Percentiles rank a stretch among this genome's conserved stretches.
Conservation (phyloP, 2,888 invertebrate species). For the Scaptomyza tumidula region DNA sequence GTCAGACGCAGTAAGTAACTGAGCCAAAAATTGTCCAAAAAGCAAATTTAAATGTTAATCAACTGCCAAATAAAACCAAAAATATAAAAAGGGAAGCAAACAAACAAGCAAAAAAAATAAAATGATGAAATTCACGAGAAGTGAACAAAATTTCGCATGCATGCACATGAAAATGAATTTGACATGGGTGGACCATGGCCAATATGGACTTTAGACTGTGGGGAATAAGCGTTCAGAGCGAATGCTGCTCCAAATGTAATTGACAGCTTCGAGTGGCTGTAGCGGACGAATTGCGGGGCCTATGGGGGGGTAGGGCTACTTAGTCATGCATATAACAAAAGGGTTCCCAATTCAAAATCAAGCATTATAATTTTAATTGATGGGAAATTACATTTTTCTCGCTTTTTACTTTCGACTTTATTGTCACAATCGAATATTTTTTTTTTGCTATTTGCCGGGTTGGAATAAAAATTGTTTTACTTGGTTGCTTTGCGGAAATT, state of each 20-base stretch:
- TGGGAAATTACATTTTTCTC: slow-evolving; percentile 21
- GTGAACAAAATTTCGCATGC: slow-evolving; percentile 69
- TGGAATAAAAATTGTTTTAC: slow-evolving; percentile 47
- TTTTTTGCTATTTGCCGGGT: background rate
- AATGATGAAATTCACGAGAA: slow-evolving; percentile 44
- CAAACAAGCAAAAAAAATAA: slow-evolving; percentile 2
- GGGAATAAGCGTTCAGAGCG: slow-evolving; percentile 12
- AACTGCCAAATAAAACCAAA: slow-evolving; percentile 56
- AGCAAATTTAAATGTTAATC: slow-evolving; percentile 77
- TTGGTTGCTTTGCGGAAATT: slow-evolving; percentile 31
- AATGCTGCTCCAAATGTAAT: slow-evolving; percentile 62
- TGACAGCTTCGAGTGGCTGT: slow-evolving; percentile 66
- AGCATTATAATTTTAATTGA: slow-evolving; percentile 51
- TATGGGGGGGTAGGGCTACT: slow-evolving; percentile 33
- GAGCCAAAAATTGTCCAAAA: slow-evolving; percentile 55
- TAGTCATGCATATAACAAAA: slow-evolving; percentile 37
- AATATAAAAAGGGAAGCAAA: slow-evolving; percentile 1
- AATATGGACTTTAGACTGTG: slow-evolving; percentile 10
- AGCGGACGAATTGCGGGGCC: slow-evolving; percentile 22
- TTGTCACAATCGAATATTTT: background rate
- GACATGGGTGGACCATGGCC: slow-evolving; percentile 51
- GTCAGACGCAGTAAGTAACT: slow-evolving; percentile 60
- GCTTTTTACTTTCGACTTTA: background rate
- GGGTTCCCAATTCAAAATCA: slow-evolving; percentile 21
- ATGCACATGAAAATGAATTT: slow-evolving; percentile 81